Evolutionary conservation across 2,797 vertebrate species (phyloP), one percentile per base, ranked within the genome.

Genomic region (Ammospiza maritima): DNA sequence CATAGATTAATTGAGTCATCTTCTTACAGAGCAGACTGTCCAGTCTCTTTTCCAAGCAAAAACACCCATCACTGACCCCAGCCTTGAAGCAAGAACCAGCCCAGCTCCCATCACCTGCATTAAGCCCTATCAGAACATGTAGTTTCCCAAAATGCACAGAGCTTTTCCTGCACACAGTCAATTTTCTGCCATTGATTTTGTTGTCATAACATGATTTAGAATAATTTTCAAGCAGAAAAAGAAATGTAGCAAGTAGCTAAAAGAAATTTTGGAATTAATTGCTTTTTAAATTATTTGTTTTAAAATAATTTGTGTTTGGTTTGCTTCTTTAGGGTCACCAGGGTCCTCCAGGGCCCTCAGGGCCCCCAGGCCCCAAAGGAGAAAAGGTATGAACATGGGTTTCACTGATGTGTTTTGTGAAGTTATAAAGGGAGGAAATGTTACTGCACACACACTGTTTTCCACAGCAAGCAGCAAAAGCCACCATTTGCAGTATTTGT

Each of bases 361-460:
- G 99, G 45, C 96, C 98, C 58, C 98, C 98, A 29, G 99, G 99
- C 80, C 98, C 98, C 73, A 99, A 99, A 98, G 99, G 99, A 97
- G 99, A 99, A 98, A 99, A 99, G 98, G 99, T 99, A 97, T 79
- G 69, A 88, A 85, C 14, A 50, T 11, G 22, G 10, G 23, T 75
- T 60, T 74, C 74, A 23, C 29, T 93, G 53, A 36, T 16, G 13
- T 82, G 65, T 13, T 91, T 62, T 51, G 32, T 71, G 45, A 87
- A 54, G 71, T 83, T 75, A 16, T 30, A 61, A 61, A 85, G 17
- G 10, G 29, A 70, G 34, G 34, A 74, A 84, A 93, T 53, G 51
- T 83, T 93, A 42, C 40, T 75, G 38, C 48, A 45, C 27, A 45
- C 29, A 65, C 32, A 25, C 40, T 71, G 32, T 62, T 93, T 93